Evolutionary conservation across 1,140 invertebrate species (phyloP).

Genomic region (Drosophila bifasciata): DNA sequence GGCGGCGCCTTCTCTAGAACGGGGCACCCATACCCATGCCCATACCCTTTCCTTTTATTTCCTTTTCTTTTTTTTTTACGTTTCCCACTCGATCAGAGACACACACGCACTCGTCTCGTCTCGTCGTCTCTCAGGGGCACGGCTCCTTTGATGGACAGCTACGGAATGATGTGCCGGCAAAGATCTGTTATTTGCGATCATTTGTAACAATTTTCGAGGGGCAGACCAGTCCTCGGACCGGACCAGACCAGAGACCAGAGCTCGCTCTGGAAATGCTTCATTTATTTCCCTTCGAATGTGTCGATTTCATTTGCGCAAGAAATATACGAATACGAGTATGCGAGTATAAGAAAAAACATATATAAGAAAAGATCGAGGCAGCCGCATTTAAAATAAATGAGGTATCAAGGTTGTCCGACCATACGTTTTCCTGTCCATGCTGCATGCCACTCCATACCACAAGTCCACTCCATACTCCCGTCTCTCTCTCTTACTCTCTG

Average conservation of each 20-base stretch:
- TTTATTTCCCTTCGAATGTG: conserved; percentile 69
- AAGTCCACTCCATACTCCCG: conserved; percentile 23
- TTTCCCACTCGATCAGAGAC: conserved; percentile 43
- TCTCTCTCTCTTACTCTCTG: conserved; percentile 25
- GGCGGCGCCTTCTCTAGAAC: conserved; percentile 64
- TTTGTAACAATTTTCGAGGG: conserved; percentile 84
- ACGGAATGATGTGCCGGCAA: conserved; percentile 60
- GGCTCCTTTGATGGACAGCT: conserved; percentile 78
- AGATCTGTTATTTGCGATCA: conserved; percentile 84
- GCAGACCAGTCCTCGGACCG: conserved; percentile 48
- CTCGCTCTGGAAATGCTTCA: conserved; percentile 44
- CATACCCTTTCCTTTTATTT: conserved; percentile 7
- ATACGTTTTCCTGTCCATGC: conserved; percentile 76
- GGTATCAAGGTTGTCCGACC: conserved; percentile 82
- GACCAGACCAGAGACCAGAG: conserved; percentile 38
- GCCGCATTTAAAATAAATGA: conserved; percentile 82
- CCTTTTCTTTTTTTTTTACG: conserved; percentile 4
- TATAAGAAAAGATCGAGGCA: conserved; percentile 47
- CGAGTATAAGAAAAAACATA: conserved; percentile 30
- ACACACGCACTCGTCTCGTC: conserved; percentile 44
- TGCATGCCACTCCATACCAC: conserved; percentile 15
- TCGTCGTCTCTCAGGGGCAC: conserved; percentile 24
- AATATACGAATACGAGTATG: conserved; percentile 35
- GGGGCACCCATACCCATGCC: not conserved
- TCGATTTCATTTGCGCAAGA: conserved; percentile 77